Conservation (phyloP, 2,797 vertebrate genomes). For the Ateles fusciceps region DNA sequence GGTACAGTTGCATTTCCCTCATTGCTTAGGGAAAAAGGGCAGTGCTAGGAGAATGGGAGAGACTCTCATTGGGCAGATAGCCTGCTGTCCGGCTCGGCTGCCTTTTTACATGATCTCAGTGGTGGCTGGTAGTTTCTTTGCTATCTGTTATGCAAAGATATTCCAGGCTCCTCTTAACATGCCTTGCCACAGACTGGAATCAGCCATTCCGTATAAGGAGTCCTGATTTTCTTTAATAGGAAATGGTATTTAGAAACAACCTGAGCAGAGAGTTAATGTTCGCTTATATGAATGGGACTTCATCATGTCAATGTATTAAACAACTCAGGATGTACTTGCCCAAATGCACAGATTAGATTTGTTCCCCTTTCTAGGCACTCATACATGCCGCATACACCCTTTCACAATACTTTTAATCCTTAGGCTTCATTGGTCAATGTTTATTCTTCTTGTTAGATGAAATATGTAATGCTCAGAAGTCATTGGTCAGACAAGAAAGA, state of each 20-base stretch:
- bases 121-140: background rate
- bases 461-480: background rate
- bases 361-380: background rate
- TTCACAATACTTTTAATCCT: background rate
- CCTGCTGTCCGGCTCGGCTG: fast-evolving
- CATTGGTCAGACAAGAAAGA: background rate
- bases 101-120: background rate
- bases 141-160: background rate
- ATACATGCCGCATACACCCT: too few relatives aligned
- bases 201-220: background rate
- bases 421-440: background rate
- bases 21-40: background rate
- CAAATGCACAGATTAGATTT: background rate
- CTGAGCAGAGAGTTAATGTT: background rate
- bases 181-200: background rate
- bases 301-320: background rate
- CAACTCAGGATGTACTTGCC: background rate
- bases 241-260: background rate
- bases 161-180: background rate
- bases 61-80: background rate
- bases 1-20: background rate
- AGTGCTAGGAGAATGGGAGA: too few relatives aligned
- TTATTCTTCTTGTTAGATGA: background rate
- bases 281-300: background rate
- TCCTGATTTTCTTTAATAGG: background rate